Evolutionary conservation across 2,113 vertebrate species (phyloP).

Genomic region (Cebidichthys violaceus): DNA sequence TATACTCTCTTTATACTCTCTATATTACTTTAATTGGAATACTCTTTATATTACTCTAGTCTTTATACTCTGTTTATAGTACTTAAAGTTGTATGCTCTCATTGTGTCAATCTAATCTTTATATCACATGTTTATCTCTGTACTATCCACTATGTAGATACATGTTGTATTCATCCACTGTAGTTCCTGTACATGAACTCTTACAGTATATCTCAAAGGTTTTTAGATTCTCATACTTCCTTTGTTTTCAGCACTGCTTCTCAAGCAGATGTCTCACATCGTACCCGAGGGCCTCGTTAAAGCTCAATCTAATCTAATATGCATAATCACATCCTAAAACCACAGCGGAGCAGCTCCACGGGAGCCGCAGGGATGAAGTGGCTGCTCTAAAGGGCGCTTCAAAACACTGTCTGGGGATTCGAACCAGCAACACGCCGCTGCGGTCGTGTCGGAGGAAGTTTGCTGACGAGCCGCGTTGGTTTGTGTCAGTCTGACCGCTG

Average conservation of each 20-base stretch:
- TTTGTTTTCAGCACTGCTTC: slow-evolving; percentile 14
- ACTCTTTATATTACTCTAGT: too few relatives aligned
- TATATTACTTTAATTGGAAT: too few relatives aligned
- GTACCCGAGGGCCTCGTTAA: slow-evolving; percentile 19
- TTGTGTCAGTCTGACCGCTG: not conserved
- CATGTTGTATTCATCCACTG: not conserved
- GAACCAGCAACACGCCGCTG: slow-evolving; percentile 3
- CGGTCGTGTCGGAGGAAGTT: not conserved
- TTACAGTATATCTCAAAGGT: not conserved
- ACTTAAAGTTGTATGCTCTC: not conserved
- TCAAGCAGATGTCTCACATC: not conserved
- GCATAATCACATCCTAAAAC: slow-evolving; percentile 36
- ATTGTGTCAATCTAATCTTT: not conserved
- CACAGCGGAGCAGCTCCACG: slow-evolving; percentile 18
- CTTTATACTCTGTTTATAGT: not conserved
- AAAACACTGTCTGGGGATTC: slow-evolving; percentile 3
- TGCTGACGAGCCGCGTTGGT: not conserved
- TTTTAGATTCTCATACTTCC: not conserved
- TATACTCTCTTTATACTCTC: too few relatives aligned
- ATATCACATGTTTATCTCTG: not conserved
- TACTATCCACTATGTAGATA: not conserved
- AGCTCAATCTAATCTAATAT: slow-evolving; percentile 30
- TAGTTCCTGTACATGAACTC: not conserved
- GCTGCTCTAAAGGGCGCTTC: slow-evolving; percentile 21
- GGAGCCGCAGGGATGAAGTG: slow-evolving; percentile 19